Base-by-base conservation (phyloP, 2,888 invertebrate genomes). In the Drosophila monieri region DNA sequence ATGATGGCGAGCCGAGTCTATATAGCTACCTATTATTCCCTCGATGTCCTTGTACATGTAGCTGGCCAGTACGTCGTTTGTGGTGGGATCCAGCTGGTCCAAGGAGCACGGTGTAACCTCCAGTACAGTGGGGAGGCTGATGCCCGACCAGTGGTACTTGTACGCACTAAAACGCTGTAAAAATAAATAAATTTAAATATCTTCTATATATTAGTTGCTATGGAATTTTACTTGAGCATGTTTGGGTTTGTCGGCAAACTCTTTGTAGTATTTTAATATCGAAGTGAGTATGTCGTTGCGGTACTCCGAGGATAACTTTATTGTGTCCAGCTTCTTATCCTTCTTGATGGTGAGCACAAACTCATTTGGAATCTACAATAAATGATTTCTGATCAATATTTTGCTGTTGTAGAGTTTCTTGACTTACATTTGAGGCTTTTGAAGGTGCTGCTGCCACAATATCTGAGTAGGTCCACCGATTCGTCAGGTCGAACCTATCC, bases 61-160 rank as follows among this genome's bases (percentile, higher is more conserved):
- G 81, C 95, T 95, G 35, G 97, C 96, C 56, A 98, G 92, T 21
- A 96, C 92, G 69, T 94, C 94, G 89, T 96, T 96, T 1, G 96
- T 96, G 0, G 96, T 95, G 1, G 97, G 96, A 91, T 99, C 97
- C 64, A 97, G 91, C 91, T 99, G 99, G 90, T 98, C 97, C 58
- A 99, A 91, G 27, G 97, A 96, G 90, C 96, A 96, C 0, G 97
- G 96, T n/a, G 97, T 97, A 1, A 98, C 96, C 93, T 98, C 98
- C 67, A 99, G 92, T 23, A 96, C 94, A 15, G 97, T 94, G 0
- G 98, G 97, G 43, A 98, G 93, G 71, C 96, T 94, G 35, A 96
- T 96, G 55, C 98, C 98, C 48, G 98, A 97, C 99, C 99, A 99
- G 89, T 99, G 98, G 89, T 97, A 96, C 92, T 99, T 99, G 91